phyloP scores from a whole-genome alignment of 2,888 invertebrate species.

The Sialis lutaria region DNA sequence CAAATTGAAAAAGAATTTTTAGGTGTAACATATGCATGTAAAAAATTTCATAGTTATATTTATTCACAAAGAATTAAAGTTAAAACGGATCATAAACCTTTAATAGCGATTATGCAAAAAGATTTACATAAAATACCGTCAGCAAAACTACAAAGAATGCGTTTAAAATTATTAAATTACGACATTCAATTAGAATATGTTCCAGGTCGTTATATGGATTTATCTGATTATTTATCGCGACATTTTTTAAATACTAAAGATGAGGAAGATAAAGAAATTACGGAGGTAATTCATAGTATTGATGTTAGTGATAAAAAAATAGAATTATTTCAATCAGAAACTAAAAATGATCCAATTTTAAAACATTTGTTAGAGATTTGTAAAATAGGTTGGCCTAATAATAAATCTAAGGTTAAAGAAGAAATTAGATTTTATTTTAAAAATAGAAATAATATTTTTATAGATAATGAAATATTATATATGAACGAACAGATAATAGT shows the following conservation, averaged over 20 bases:
- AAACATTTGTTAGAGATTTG: neutral
- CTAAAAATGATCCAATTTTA: too few relatives aligned
- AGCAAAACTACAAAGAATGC: conserved; percentile 6
- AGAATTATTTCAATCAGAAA: too few relatives aligned
- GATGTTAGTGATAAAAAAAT: too few relatives aligned
- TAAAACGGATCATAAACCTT: conserved; percentile 7
- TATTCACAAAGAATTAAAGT: conserved; percentile 4
- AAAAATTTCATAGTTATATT: conserved; percentile 7
- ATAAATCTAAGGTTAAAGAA: neutral
- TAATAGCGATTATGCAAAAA: conserved; percentile 5
- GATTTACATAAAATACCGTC: conserved; percentile 2
- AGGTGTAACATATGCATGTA: conserved; percentile 2
- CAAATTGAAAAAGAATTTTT: conserved; percentile 8
- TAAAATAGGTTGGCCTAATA: neutral
- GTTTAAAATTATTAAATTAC: conserved; percentile 7
- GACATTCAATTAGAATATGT: neutral
- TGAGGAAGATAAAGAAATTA: too few relatives aligned
- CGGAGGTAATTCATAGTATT: too few relatives aligned
- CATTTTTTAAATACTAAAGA: too few relatives aligned
- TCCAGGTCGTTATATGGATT: too few relatives aligned
- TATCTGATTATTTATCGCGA: too few relatives aligned
- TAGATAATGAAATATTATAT: neutral
- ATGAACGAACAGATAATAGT: neutral
- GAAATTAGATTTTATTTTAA: neutral
- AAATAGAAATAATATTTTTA: conserved; percentile 2